phyloP scores from a whole-genome alignment of 2,888 invertebrate genomes.

The Acrobasis repandana region DNA sequence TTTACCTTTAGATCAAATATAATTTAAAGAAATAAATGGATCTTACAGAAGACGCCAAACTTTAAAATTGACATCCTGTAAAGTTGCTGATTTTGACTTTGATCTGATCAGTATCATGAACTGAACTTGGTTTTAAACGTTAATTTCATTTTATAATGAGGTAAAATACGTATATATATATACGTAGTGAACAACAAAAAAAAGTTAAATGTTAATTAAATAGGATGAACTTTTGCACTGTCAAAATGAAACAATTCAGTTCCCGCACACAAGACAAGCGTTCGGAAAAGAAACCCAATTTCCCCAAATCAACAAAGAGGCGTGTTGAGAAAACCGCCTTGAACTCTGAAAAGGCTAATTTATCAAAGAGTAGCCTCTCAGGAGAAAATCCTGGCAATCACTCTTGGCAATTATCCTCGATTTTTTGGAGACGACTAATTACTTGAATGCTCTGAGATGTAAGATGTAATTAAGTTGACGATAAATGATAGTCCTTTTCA shows the following conservation, averaged over 20 bases:
- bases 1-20: too few species aligned
- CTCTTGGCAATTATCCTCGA: constrained; percentile 72
- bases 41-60: too few species aligned
- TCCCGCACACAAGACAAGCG: not conserved
- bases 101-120: too few species aligned
- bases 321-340: constrained; percentile 21
- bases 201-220: too few species aligned
- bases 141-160: too few species aligned
- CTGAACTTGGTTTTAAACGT: too few species aligned
- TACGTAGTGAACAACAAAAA: too few species aligned
- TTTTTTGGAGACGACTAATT: constrained; percentile 73
- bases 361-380: constrained; percentile 64
- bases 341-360: constrained; percentile 45
- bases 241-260: not conserved
- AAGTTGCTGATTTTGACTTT: too few species aligned
- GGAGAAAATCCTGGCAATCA: constrained; percentile 72
- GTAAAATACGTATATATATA: too few species aligned
- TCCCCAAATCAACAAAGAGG: constrained; percentile 19
- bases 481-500: constrained; percentile 58
- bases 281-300: not conserved
- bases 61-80: too few species aligned
- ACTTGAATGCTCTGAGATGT: constrained; percentile 70
- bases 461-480: constrained; percentile 73
- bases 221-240: not conserved
- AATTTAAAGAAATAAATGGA: too few species aligned